Percentiles rank a stretch among this genome's conserved stretches.
Evolutionary conservation across 2,113 vertebrate species (phyloP).

Genomic region (Mohoua ochrocephala): DNA sequence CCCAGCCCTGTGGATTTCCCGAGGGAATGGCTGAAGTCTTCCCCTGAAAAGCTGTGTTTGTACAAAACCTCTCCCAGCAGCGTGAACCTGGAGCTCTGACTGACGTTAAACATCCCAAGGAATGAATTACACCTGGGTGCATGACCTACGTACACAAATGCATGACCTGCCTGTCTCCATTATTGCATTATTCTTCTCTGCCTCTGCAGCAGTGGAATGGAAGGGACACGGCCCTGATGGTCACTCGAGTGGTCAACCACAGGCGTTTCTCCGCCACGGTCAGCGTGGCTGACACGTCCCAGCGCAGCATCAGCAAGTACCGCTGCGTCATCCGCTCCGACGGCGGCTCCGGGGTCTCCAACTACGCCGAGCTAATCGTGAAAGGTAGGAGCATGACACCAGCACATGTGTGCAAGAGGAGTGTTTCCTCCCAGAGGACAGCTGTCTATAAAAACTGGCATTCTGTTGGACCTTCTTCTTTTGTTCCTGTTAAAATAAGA

Average conservation of each 20-base stretch:
- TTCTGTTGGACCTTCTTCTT: background rate
- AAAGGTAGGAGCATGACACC: slow-evolving; percentile 81
- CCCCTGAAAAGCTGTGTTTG: background rate
- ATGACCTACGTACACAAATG: no score
- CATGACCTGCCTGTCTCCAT: rapidly evolving
- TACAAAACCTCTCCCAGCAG: background rate
- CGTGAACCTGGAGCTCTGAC: rapidly evolving
- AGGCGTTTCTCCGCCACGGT: slow-evolving; percentile 91
- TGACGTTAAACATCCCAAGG: rapidly evolving
- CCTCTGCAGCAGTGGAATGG: slow-evolving; percentile 91
- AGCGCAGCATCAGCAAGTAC: slow-evolving; percentile 91
- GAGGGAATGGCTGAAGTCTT: background rate
- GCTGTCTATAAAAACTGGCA: rapidly evolving
- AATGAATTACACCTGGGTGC: rapidly evolving
- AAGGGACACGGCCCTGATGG: slow-evolving; percentile 90
- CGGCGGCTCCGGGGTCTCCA: slow-evolving; percentile 92
- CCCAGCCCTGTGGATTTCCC: background rate
- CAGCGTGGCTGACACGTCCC: slow-evolving; percentile 88
- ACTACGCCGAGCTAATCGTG: slow-evolving; percentile 93
- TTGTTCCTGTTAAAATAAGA: background rate
- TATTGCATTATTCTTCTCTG: rapidly evolving
- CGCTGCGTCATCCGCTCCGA: slow-evolving; percentile 93
- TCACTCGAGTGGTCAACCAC: slow-evolving; percentile 94
- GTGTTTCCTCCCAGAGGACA: background rate
- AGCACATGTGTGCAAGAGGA: background rate